Evolutionary conservation across 2,888 invertebrate species (phyloP).

Genomic region (Andrena bucephala): DNA sequence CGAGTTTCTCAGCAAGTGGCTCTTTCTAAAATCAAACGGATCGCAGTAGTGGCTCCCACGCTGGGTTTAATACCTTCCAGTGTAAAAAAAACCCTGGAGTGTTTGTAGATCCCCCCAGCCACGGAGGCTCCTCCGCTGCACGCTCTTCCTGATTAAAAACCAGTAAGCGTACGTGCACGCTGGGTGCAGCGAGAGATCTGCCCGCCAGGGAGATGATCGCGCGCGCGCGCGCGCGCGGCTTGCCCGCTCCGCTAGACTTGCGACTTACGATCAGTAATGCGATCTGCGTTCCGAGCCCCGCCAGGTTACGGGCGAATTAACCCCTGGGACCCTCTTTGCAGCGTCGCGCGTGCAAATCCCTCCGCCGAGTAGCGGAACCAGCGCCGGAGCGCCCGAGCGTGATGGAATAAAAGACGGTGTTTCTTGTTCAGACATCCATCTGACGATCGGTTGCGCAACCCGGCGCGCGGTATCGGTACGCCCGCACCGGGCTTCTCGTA

Average conservation of each 20-base stretch:
- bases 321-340: slow-evolving; percentile 9
- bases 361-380: too few relatives aligned
- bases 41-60: too few relatives aligned
- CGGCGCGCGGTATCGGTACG: background rate
- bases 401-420: too few relatives aligned
- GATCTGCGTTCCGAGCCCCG: slow-evolving; percentile 27
- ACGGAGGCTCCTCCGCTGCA: background rate
- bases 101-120: slow-evolving; percentile 4
- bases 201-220: slow-evolving; percentile 18
- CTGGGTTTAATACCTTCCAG: too few relatives aligned
- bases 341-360: background rate
- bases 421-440: too few relatives aligned
- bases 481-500: slow-evolving; percentile 14
- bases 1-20: too few relatives aligned
- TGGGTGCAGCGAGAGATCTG: slow-evolving; percentile 20
- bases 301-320: slow-evolving; percentile 41
- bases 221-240: background rate
- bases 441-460: too few relatives aligned
- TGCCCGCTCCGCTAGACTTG: slow-evolving; percentile 1
- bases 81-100: slow-evolving; percentile 8
- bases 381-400: too few relatives aligned
- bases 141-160: slow-evolving; percentile 46
- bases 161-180: slow-evolving; percentile 23
- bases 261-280: slow-evolving; percentile 35
- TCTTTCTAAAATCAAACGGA: too few relatives aligned